phyloP scores from a whole-genome alignment of 2,888 invertebrate genomes.

The Phortica okadai region DNA sequence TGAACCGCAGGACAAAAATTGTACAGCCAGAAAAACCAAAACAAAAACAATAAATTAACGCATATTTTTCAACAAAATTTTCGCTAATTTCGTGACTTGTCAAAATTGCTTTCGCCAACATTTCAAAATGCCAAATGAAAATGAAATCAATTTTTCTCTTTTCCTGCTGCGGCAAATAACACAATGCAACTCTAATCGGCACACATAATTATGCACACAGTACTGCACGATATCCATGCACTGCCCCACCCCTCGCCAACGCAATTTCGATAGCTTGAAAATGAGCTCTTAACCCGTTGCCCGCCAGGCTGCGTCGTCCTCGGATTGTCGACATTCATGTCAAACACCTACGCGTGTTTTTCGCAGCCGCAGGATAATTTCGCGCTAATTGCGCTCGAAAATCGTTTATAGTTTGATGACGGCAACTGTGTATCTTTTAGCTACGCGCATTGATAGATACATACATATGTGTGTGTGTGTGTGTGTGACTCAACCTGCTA shows the following conservation, averaged over 20 bases:
- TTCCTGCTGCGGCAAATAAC: not conserved
- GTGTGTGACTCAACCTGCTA: conserved; percentile 11
- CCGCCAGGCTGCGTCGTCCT: not conserved
- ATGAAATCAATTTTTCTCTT: conserved; percentile 21
- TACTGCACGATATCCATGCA: not conserved
- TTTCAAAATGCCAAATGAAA: conserved; percentile 24
- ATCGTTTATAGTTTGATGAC: conserved; percentile 17
- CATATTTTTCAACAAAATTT: not conserved
- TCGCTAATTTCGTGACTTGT: conserved; percentile 1
- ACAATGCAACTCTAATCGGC: not conserved
- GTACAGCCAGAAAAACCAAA: not conserved
- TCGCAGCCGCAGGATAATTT: conserved; percentile 35
- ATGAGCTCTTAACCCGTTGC: not conserved
- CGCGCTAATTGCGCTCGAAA: conserved; percentile 51
- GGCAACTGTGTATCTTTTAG: not conserved
- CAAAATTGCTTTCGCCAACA: conserved; percentile 25
- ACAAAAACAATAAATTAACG: not conserved
- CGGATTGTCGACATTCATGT: not conserved
- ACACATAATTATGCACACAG: not conserved
- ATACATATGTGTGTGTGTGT: conserved; percentile 3
- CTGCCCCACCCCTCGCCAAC: not conserved
- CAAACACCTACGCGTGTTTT: conserved; percentile 11
- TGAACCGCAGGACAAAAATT: not conserved
- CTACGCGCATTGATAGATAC: not conserved
- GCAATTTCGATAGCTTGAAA: not conserved